phyloP scores from a whole-genome alignment of 1,140 invertebrate genomes.

The Saxidomus purpurata region DNA sequence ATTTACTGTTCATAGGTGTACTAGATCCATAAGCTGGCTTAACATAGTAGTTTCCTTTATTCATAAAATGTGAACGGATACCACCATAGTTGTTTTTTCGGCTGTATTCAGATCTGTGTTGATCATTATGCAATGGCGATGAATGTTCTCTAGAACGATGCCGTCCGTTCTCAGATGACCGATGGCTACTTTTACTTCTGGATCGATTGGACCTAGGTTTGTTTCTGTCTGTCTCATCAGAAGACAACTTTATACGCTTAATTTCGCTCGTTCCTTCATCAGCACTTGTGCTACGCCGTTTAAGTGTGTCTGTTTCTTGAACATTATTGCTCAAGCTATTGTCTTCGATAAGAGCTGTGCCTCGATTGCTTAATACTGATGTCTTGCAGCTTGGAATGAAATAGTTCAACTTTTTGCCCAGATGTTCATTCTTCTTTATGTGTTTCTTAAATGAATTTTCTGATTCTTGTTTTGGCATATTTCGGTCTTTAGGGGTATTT shows the following conservation, averaged over 20 bases:
- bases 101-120: too few relatives aligned
- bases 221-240: not conserved
- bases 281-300: not conserved
- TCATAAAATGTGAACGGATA: too few relatives aligned
- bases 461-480: not conserved
- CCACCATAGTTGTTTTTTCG: too few relatives aligned
- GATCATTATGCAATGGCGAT: not conserved
- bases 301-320: not conserved
- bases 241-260: not conserved
- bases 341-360: not conserved
- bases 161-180: not conserved
- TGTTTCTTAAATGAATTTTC: not conserved
- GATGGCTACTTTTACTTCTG: constrained; percentile 38
- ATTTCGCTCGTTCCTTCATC: not conserved
- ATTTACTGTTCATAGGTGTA: not conserved
- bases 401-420: not conserved
- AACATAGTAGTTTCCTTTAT: not conserved
- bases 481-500: not conserved
- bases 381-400: not conserved
- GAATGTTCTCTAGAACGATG: not conserved
- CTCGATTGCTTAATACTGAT: not conserved
- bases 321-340: not conserved
- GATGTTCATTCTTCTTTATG: not conserved
- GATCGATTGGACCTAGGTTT: not conserved
- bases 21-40: not conserved